Base-by-base conservation (phyloP, 2,888 invertebrate species). In the Rhynchonema sp. region DNA sequence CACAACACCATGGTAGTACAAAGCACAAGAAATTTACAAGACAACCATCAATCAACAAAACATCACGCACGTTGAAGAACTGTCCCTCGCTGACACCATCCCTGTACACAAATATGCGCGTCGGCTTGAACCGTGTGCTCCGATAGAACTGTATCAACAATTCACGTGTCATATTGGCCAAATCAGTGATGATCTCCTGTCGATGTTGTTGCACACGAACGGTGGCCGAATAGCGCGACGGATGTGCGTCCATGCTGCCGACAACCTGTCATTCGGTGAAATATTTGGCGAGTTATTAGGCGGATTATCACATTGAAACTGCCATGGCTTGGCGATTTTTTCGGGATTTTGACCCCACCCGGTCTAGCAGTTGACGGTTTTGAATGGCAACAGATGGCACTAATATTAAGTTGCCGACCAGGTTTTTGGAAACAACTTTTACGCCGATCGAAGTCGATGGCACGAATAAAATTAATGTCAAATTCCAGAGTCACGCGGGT, bases 221-320 rank as follows among this genome's bases (percentile, higher is more conserved):
- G 1, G 96, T 94, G 65, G 96, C 96, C 54, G 96, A 91, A 77
- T 98, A 98, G 53, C 98, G 83, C 65, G 91, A 91, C 3, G 98
- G 98, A 80, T 99, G 98, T 62, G 94, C 98, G 79, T 99, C 98
- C 94, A 99, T 98, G 64, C 92, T 92, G 64, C 92, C 98, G 22
- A 99, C 98, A 59, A 98, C 78, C 77, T 76, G 62, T n/a, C 49
- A 49, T 6, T 17, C 3, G 49, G n/a, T 17, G 3, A 49, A n/a
- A n/a, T 3, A 49, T n/a, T n/a, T 17, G 49, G 3, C 49, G 3
- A 49, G 49, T n/a, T 6, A n/a, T 17, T 20, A 17, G 9, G 9
- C 49, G n/a, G 49, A 49, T 6, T 49, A 49, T 49, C n/a, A n/a
- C n/a, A n/a, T n/a, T n/a, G n/a, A n/a, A n/a, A n/a, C n/a, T n/a